These are phyloP conservation scores for Nemurella pictetii DNA, from an alignment of 2,888 invertebrate species.

Conservation along the genomic window DNA sequence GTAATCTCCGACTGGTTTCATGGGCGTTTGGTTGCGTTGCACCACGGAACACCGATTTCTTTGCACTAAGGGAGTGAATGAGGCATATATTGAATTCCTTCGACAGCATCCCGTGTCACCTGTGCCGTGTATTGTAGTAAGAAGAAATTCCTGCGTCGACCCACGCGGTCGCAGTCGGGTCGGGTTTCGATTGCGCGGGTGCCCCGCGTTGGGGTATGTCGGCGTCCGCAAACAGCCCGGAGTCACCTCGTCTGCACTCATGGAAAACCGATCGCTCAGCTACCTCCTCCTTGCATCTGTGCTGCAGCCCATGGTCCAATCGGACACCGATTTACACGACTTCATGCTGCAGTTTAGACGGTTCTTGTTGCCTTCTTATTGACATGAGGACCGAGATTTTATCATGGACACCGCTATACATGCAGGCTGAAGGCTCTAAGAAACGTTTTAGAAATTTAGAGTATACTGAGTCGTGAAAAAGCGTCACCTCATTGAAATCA, in stretches of 20 bases:
- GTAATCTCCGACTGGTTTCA: not conserved
- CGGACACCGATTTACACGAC: not conserved
- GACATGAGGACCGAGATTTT: not conserved
- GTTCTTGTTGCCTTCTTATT: not conserved
- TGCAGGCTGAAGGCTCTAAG: no score
- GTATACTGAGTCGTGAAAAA: no score
- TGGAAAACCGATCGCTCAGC: not conserved
- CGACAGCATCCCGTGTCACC: not conserved
- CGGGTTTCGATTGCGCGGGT: not conserved
- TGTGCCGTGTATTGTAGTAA: not conserved
- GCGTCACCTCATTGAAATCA: no score
- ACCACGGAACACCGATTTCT: not conserved
- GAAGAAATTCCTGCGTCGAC: not conserved
- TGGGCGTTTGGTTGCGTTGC: not conserved
- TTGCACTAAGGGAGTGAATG: not conserved
- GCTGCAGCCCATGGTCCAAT: not conserved
- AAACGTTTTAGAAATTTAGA: no score
- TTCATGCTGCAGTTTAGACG: not conserved
- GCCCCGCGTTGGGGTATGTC: not conserved
- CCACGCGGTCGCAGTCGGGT: not conserved
- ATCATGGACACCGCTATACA: no score
- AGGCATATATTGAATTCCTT: not conserved
- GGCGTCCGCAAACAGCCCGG: not conserved
- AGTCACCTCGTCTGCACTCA: not conserved
- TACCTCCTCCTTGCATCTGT: no score